Conservation (phyloP, 2,888 invertebrate species). For the Zaprionus bogoriensis region DNA sequence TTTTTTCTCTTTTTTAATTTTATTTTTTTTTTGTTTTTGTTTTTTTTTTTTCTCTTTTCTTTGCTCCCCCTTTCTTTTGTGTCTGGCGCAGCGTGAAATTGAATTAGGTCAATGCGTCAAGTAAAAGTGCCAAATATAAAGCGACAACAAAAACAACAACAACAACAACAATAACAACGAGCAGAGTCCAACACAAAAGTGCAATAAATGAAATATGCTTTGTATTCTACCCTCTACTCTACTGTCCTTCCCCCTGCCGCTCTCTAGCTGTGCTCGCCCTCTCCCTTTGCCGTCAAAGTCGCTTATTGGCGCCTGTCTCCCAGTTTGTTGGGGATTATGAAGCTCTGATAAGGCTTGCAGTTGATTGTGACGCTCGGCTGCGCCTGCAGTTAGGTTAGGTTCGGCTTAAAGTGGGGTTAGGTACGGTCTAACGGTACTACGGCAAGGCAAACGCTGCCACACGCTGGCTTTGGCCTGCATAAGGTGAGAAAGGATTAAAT, state of each 20-base stretch:
- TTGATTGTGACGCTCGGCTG: background rate
- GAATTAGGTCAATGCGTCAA: slow-evolving; percentile 73
- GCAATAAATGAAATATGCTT: slow-evolving; percentile 57
- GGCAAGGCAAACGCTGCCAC: background rate
- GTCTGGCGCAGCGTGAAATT: slow-evolving; percentile 69
- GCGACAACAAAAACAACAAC: slow-evolving; percentile 35
- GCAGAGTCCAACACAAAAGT: slow-evolving; percentile 17
- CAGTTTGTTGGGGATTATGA: slow-evolving; percentile 1
- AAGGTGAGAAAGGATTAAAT: background rate
- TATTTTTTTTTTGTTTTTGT: slow-evolving; percentile 3
- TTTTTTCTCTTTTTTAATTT: slow-evolving; percentile 16
- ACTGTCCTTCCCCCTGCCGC: background rate
- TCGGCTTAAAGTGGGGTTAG: background rate
- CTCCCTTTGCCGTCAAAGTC: background rate
- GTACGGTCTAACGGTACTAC: too few relatives aligned
- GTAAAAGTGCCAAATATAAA: slow-evolving; percentile 64
- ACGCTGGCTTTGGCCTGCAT: background rate
- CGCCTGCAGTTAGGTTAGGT: background rate
- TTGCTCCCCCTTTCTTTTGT: slow-evolving; percentile 22
- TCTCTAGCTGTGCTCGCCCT: background rate
- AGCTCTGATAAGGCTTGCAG: slow-evolving; percentile 2
- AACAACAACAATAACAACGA: background rate
- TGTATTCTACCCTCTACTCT: slow-evolving; percentile 4
- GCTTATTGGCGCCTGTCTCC: slow-evolving; percentile 4
- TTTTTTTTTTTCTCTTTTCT: slow-evolving; percentile 8